Evolutionary conservation across 2,888 invertebrate species (phyloP).

Genomic region (Frankliniella intonsa): DNA sequence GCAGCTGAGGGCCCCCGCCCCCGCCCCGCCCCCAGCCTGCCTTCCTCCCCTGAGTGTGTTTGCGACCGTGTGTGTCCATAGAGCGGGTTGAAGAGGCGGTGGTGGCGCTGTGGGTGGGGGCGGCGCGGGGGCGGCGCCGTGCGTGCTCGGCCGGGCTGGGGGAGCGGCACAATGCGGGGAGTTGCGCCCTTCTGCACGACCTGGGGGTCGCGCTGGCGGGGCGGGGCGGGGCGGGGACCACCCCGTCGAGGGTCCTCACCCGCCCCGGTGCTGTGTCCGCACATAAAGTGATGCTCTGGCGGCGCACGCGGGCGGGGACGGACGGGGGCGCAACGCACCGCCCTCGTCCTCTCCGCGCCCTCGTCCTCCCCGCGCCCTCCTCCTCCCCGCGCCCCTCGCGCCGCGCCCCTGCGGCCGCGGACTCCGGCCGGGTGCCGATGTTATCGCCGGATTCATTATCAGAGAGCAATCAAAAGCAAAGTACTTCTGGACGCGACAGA

Average conservation of each 20-base stretch:
- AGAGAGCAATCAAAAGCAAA: slow-evolving; percentile 3
- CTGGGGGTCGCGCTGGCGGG: not conserved
- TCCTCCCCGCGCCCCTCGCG: not conserved
- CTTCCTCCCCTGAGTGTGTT: too few relatives aligned
- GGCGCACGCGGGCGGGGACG: not conserved
- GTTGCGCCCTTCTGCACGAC: not conserved
- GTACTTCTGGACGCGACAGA: slow-evolving; percentile 2
- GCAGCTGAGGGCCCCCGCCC: too few relatives aligned
- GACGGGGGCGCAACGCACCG: too few relatives aligned
- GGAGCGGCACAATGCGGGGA: not conserved
- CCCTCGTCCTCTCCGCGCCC: too few relatives aligned
- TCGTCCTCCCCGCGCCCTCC: not conserved
- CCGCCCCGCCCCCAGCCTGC: too few relatives aligned
- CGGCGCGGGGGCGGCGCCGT: not conserved
- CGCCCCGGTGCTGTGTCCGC: not conserved
- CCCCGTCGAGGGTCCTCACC: not conserved
- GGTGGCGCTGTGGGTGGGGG: not conserved
- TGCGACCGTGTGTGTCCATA: too few relatives aligned
- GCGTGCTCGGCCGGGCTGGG: not conserved
- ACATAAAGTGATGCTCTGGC: not conserved
- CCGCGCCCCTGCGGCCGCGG: not conserved
- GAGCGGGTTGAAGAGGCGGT: too few relatives aligned
- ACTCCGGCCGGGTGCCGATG: not conserved
- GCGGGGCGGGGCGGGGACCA: not conserved
- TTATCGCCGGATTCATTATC: slow-evolving; percentile 22